Conservation (phyloP, 2,888 invertebrate genomes). For the Phortica magna region DNA sequence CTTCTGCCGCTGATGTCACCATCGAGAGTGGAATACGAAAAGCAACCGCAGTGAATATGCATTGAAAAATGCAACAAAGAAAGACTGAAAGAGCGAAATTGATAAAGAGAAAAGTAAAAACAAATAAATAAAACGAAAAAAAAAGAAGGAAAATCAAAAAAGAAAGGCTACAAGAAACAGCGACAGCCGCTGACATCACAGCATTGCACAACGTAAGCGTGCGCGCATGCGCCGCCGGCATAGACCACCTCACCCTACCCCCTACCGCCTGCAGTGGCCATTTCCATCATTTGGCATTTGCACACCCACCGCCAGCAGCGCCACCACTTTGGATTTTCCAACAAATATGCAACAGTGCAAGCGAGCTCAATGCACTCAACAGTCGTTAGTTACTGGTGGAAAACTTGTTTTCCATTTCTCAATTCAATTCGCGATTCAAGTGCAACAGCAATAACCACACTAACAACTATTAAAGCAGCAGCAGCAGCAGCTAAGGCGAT, state of each 20-base stretch:
- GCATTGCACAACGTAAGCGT: constrained; percentile 51
- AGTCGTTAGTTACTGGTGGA: constrained; percentile 44
- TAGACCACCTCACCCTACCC: neutral
- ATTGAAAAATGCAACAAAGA: constrained; percentile 20
- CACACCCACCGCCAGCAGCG: neutral
- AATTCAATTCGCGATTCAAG: constrained; percentile 64
- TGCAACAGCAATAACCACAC: constrained; percentile 45
- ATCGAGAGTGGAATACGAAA: constrained; percentile 36
- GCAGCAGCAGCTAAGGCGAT: neutral
- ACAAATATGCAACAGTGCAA: constrained; percentile 18
- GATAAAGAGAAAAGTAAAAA: constrained; percentile 20
- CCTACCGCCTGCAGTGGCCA: neutral
- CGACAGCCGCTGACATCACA: constrained; percentile 59
- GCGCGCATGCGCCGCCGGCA: constrained; percentile 15
- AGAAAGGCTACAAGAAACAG: neutral
- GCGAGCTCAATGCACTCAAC: constrained; percentile 16
- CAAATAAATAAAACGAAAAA: constrained; percentile 15
- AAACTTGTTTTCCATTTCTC: constrained; percentile 71
- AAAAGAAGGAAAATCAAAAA: constrained; percentile 45
- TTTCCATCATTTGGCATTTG: neutral
- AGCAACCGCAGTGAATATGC: constrained; percentile 37
- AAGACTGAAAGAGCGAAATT: neutral
- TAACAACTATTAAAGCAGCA: constrained; percentile 28
- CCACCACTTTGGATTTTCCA: constrained; percentile 60
- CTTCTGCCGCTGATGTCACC: neutral